Evolutionary conservation across 35 echinoderm and acorn worm genomes (phyloP), one percentile per base, ranked within the genome.

Genomic region (Eucidaris tribuloides): DNA sequence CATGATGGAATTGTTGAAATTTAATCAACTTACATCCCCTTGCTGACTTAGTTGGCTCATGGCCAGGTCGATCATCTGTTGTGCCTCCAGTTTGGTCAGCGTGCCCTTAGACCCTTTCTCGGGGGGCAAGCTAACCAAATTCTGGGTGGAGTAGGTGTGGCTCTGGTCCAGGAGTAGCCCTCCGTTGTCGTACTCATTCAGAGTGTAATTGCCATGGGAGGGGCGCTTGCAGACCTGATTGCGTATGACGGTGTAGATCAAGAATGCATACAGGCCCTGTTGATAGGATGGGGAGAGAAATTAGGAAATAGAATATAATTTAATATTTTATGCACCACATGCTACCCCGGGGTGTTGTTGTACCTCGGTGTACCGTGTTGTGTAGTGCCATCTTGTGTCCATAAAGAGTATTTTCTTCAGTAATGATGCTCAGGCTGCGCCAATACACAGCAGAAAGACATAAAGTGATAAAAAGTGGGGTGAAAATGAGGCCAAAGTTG

Each of bases 191-290:
- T 83, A 82, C 43, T 87, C 84, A 71, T 98, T 98, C 32, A 93
- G 78, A 7, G 95, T 93, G 82, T 98, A 98, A 46, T 98, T 90
- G 19, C 90, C 95, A 52, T 93, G 85, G 72, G 76, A 81, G 5
- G 95, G 90, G n/a, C 44, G 34, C 22, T 81, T 77, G 43, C 95
- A 93, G 1, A 98, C 78, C 61, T 98, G 95, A 41, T 93, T 92
- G 38, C 95, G 81, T 54, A 98, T 62, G 31, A 98, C 66, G 2
- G 95, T 98, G 90, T 98, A 98, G 29, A 93, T 72, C 7, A 98
- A 34, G 52, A 98, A 93, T 18, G 87, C 95, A 83, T 90, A 98
- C 17, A 98, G 64, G 45, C 95, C 95, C 95, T 98, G 80, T 1
- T 46, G 33, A 32, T 44, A 52, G 37, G 37, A n/a, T n/a, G n/a